Base-by-base conservation (phyloP, 2,113 vertebrate genomes). In the Rhinolophus ferrumequinum region DNA sequence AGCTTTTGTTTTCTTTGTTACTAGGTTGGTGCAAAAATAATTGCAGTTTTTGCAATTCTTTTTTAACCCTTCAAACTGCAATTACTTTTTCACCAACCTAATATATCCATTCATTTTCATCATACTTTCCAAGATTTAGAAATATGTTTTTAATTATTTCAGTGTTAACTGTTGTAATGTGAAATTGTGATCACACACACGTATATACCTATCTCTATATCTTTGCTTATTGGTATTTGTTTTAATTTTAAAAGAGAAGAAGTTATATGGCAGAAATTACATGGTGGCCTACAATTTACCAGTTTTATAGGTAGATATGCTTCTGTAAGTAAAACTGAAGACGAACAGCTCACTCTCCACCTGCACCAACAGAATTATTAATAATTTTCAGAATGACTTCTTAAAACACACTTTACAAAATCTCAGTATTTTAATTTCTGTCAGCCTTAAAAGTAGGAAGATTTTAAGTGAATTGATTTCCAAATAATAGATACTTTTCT, bases 191-290 rank as follows among this genome's bases (percentile, higher is more conserved):
- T 58, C 10, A 69, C 6, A 52, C 3, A 41, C 24, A 82, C 35
- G 38, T 26, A 79, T 24, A 52, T 54, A 67, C 3, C 10, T 81
- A 30, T 85, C 26, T 93, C 7, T 70, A 1, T 60, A 47, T 81
- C 52, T 83, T 88, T 88, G 47, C 80, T 93, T 81, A 86, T 58
- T 89, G 50, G 28, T 62, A 21, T 24, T 88, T 76, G 41, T 86
- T 93, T 93, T 62, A 90, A 86, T 44, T 93, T 90, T 79, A 93
- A 95, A 41, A 54, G 11, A 82, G 88, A 95, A 88, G 54, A 54
- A 56, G 12, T 84, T 80, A 22, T 52, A 35, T 75, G 72, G n/a
- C 58, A 60, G 41, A 50, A 24, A 38, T 81, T 83, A 80, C 33
- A 21, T 44, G 5, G 1, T 28, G 41, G 14, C 66, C 10, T 91